Evolutionary conservation across 2,888 invertebrate genomes (phyloP).

Genomic region (Erannis defoliaria): DNA sequence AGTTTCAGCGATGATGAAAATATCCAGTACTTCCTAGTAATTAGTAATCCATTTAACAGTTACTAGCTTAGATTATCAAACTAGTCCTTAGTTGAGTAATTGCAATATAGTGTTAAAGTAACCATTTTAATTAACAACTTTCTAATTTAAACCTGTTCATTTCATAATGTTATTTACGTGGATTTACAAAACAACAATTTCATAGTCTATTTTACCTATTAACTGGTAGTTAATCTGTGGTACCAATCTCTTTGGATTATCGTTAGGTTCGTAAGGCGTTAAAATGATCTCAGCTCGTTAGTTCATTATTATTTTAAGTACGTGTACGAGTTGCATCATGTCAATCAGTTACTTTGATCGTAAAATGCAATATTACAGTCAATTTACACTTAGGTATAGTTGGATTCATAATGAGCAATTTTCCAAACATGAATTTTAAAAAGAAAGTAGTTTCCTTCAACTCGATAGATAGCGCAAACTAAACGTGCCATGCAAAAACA

Average conservation of each 20-base stretch:
- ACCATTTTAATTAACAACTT: conserved; percentile 22
- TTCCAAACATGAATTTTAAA: too few relatives aligned
- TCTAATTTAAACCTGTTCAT: conserved; percentile 22
- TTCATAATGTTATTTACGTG: conserved; percentile 25
- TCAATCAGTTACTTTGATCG: too few relatives aligned
- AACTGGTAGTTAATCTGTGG: neutral
- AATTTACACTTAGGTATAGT: too few relatives aligned
- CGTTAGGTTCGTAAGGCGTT: neutral
- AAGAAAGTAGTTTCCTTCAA: too few relatives aligned
- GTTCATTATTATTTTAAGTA: neutral
- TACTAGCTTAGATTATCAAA: neutral
- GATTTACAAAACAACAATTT: conserved; percentile 13
- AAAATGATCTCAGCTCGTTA: conserved; percentile 2
- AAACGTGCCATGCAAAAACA: too few relatives aligned
- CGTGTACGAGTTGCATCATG: too few relatives aligned
- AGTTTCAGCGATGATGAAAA: neutral
- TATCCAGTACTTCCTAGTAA: neutral
- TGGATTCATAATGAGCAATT: too few relatives aligned
- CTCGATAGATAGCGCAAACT: too few relatives aligned
- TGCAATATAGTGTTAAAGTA: conserved; percentile 13
- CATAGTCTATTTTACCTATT: neutral
- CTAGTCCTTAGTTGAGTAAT: conserved; percentile 12
- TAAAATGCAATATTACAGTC: too few relatives aligned
- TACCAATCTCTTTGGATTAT: conserved; percentile 13
- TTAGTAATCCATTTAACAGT: conserved; percentile 3